A percentile compares a stretch with the other conserved stretches of the same genome.
These are phyloP conservation scores for Drusus annulatus DNA, from an alignment of 1,140 invertebrate genomes.

Conservation along the genomic window DNA sequence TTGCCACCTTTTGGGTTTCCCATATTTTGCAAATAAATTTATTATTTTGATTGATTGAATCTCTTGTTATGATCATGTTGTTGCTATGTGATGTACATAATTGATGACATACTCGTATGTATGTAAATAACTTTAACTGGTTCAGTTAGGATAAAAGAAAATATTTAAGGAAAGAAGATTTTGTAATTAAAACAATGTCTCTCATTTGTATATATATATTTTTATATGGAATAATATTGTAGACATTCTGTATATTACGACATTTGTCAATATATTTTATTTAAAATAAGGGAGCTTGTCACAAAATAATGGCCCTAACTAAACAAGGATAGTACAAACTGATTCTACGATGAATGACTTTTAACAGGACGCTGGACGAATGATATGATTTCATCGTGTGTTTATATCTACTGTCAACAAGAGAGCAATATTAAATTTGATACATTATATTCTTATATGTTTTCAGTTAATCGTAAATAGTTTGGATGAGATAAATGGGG, in stretches of 20 bases:
- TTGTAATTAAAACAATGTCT: slow-evolving; percentile 24
- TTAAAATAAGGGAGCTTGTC: slow-evolving; percentile 48
- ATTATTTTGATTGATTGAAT: no score
- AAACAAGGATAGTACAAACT: slow-evolving; percentile 48
- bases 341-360: slow-evolving; percentile 58
- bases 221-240: slow-evolving; percentile 56
- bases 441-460: slow-evolving; percentile 17
- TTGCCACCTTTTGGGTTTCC: no score
- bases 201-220: slow-evolving; percentile 51
- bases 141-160: no score
- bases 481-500: slow-evolving; percentile 39
- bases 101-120: no score
- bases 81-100: no score
- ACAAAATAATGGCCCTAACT: slow-evolving; percentile 50
- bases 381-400: slow-evolving; percentile 65
- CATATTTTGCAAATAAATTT: no score
- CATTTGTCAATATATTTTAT: slow-evolving; percentile 50
- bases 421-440: slow-evolving; percentile 45
- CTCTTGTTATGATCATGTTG: no score
- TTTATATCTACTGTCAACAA: slow-evolving; percentile 55
- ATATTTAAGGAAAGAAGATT: no score
- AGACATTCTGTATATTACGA: slow-evolving; percentile 54
- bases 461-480: slow-evolving; percentile 13
- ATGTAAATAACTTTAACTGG: no score
- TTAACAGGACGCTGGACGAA: slow-evolving; percentile 64